A percentile compares a stretch with the other conserved stretches of the same genome.
phyloP scores from a whole-genome alignment of 1,140 invertebrate genomes.

The Neelides sp. region DNA sequence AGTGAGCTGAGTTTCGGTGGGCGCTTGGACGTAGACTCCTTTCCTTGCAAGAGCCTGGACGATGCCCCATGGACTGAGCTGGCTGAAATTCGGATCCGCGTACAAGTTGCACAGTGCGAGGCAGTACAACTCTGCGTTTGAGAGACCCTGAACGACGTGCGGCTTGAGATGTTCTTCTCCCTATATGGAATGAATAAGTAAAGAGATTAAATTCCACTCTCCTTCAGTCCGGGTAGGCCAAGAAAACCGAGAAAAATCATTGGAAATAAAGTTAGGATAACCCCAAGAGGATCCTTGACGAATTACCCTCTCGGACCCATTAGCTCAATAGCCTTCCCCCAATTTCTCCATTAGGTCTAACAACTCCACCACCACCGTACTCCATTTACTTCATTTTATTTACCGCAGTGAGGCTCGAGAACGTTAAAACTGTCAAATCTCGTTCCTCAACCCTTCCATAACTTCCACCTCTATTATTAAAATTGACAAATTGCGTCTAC shows the following conservation, averaged over 20 bases:
- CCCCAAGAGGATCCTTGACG: no score
- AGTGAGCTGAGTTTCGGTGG: slow-evolving; percentile 72
- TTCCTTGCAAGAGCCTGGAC: slow-evolving; percentile 81
- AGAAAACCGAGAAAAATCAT: background rate
- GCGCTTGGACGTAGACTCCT: slow-evolving; percentile 73
- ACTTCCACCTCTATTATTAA: slow-evolving; percentile 4
- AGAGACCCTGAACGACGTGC: slow-evolving; percentile 75
- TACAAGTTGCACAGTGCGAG: slow-evolving; percentile 90
- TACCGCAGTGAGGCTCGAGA: no score
- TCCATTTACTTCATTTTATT: no score
- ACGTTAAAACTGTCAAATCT: no score
- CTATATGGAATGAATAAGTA: slow-evolving; percentile 40
- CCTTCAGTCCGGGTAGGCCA: background rate
- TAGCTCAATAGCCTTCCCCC: no score
- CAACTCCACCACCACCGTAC: no score
- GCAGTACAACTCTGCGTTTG: slow-evolving; percentile 92
- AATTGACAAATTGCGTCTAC: background rate
- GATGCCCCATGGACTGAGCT: slow-evolving; percentile 86
- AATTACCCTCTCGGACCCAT: no score
- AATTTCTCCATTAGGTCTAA: no score
- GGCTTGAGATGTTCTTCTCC: slow-evolving; percentile 88
- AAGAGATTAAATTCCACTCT: background rate
- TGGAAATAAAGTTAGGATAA: no score
- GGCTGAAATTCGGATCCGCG: slow-evolving; percentile 88
- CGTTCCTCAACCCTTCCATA: no score